These are phyloP conservation scores for Lithophane leautieri DNA, from an alignment of 2,888 invertebrate species.

Conservation along the genomic window DNA sequence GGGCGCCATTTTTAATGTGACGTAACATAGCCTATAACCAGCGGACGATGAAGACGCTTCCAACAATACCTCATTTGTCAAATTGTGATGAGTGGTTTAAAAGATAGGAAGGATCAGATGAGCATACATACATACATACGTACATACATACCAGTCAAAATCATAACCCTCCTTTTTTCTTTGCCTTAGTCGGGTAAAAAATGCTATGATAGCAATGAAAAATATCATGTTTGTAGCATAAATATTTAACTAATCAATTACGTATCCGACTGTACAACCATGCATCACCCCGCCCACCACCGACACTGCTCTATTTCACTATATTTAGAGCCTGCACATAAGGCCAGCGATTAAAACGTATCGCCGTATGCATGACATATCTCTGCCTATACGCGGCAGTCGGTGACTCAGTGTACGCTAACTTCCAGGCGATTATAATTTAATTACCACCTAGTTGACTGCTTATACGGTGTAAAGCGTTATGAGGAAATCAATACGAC, in stretches of 20 bases:
- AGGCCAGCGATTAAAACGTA: constrained; percentile 66
- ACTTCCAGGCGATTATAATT: constrained; percentile 51
- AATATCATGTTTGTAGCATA: background rate
- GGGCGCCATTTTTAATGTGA: too few relatives aligned
- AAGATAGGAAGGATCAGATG: too few relatives aligned
- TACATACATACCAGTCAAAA: too few relatives aligned
- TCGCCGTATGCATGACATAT: constrained; percentile 56
- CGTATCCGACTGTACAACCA: constrained; percentile 46
- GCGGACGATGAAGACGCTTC: too few relatives aligned
- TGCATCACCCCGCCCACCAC: constrained; percentile 66
- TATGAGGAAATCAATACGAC: constrained; percentile 46
- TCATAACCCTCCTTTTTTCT: too few relatives aligned
- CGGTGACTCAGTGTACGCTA: constrained; percentile 52
- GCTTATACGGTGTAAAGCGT: constrained; percentile 12
- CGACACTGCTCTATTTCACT: constrained; percentile 72
- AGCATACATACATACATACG: too few relatives aligned
- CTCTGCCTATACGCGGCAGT: constrained; percentile 46
- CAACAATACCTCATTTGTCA: too few relatives aligned
- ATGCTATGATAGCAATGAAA: background rate
- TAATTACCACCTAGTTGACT: constrained; percentile 45
- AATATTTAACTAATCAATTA: constrained; percentile 26
- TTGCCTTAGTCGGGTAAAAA: too few relatives aligned
- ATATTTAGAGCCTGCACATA: constrained; percentile 69
- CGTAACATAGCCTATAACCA: too few relatives aligned
- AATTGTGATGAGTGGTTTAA: too few relatives aligned